Evolutionary conservation across 2,888 invertebrate genomes (phyloP), one percentile per base, ranked within the genome.

Genomic region (Holacanthella duospinosa): DNA sequence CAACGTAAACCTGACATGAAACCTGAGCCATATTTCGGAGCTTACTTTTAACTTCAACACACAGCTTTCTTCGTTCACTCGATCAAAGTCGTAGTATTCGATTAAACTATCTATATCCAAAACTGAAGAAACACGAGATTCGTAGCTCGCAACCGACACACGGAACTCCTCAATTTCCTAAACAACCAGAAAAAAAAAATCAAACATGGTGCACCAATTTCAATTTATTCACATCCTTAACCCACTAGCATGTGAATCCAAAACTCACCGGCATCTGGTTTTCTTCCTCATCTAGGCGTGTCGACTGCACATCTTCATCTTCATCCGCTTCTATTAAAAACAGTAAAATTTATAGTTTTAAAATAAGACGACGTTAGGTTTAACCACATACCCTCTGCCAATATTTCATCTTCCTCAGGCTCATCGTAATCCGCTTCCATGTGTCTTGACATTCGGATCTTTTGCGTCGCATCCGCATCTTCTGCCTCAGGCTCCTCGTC

Each of bases 21-120:
- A 54, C 59, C 59, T 43, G 53, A 36, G 19, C 9, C 43, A 63
- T 44, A 58, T 24, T 56, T 9, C 25, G 21, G 56, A 44, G 58
- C 55, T 58, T 48, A 48, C 48, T 63, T 83, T 82, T 77, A 87
- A 85, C 59, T 85, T 86, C 2, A 95, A 77, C 76, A 88, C 84
- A 75, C 93, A 94, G 94, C 94, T 96, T 60, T 83, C 79, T 72
- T 86, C 80, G n/a, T 84, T 79, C 61, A 85, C 82, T 1, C 80
- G 82, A 75, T 97, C 95, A 75, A 85, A 93, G 1, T 79, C 80
- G 75, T 93, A 95, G 64, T 84, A 81, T 0, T 81, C 78, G 0
- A 83, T 82, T 58, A 80, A 77, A 1, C 72, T 71, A 62, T 82
- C 75, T 55, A 75, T 77, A 3, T 76, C 76, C 0, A 81, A 73